Evolutionary conservation across 1,140 invertebrate species (phyloP).

Genomic region (Campodea augens): DNA sequence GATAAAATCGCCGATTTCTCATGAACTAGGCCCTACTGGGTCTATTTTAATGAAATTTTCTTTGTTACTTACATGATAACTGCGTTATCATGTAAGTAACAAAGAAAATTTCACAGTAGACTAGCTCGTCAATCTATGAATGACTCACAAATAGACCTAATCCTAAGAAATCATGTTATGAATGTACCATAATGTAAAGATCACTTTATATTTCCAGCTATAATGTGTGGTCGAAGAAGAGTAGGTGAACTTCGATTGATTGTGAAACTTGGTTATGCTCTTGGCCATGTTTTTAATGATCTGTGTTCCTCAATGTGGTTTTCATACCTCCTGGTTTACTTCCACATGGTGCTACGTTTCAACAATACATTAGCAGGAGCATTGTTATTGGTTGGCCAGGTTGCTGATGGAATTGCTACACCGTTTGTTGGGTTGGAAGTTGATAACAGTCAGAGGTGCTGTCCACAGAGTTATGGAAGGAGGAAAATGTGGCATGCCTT

Average conservation of each 20-base stretch:
- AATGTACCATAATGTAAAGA: no score
- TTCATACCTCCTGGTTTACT: conserved; percentile 83
- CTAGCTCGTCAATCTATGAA: no score
- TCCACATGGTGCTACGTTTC: conserved; percentile 66
- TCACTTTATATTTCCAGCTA: no score
- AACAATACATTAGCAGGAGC: conserved; percentile 50
- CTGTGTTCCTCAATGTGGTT: conserved; percentile 95
- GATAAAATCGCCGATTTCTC: no score
- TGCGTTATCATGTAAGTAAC: no score
- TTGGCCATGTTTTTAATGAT: conserved; percentile 85
- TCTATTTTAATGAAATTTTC: no score
- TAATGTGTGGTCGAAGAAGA: no score
- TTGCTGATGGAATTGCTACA: conserved; percentile 75
- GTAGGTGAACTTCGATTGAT: conserved; percentile 11
- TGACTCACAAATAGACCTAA: no score
- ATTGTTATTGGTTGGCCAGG: conserved; percentile 64
- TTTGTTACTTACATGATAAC: no score
- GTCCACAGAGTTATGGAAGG: conserved; percentile 10
- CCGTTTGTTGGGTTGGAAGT: conserved; percentile 76
- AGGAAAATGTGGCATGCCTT: conserved; percentile 18
- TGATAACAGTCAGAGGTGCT: conserved; percentile 43
- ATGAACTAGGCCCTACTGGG: no score
- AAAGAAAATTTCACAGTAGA: no score
- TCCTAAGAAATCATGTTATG: no score
- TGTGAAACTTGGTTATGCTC: conserved; percentile 30